Conservation (phyloP, 2,113 vertebrate genomes). For the Macroglossus sobrinus region DNA sequence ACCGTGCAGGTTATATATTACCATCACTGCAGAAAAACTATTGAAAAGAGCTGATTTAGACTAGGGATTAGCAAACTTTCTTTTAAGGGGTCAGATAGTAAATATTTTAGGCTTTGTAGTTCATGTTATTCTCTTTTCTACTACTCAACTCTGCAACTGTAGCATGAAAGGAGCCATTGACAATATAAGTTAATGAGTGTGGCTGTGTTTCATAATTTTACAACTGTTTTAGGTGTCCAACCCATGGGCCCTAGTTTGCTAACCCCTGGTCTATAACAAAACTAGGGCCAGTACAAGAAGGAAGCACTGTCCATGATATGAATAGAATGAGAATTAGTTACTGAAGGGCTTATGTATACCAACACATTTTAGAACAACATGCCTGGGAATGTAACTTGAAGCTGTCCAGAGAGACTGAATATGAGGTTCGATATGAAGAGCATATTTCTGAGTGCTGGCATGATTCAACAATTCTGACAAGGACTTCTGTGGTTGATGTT, state of each 20-base stretch:
- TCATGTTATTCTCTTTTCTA: neutral
- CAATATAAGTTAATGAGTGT: neutral
- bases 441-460: neutral
- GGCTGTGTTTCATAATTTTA: neutral
- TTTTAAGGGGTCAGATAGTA: neutral
- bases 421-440: neutral
- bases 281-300: neutral
- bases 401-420: neutral
- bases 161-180: neutral
- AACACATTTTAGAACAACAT: neutral
- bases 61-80: neutral
- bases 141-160: neutral
- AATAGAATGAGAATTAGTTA: neutral
- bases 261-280: neutral
- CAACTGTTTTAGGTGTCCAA: neutral
- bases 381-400: neutral
- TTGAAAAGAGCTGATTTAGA: neutral
- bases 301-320: neutral
- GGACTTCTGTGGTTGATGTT: neutral
- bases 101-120: neutral
- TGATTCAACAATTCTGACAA: conserved; percentile 24
- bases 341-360: neutral
- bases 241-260: neutral
- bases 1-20: neutral
- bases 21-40: neutral